A percentile compares a stretch with the other conserved stretches of the same genome.
Conservation (phyloP, 2,797 vertebrate species). For the Gymnocypris eckloni region DNA sequence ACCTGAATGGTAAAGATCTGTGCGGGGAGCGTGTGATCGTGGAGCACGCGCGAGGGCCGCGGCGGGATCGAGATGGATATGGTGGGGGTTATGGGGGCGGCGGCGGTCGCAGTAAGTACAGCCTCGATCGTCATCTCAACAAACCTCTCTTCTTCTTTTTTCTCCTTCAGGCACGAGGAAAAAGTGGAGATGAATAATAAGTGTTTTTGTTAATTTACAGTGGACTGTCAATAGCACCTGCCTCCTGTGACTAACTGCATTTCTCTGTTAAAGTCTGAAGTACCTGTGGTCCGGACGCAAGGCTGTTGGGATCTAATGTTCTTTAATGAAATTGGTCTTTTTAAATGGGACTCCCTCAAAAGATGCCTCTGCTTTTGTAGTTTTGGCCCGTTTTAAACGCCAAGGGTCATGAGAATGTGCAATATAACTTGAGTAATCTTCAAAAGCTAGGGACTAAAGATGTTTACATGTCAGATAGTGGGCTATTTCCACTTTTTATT, state of each 20-base stretch:
- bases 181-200: background rate
- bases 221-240: background rate
- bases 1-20: constrained; percentile 87
- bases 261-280: constrained; percentile 34
- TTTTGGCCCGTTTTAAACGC: constrained; percentile 36
- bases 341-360: constrained; percentile 18
- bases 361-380: constrained; percentile 23
- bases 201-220: constrained; percentile 13
- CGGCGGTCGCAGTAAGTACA: constrained; percentile 81
- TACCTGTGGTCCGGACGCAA: background rate
- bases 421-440: constrained; percentile 33
- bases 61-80: constrained; percentile 78
- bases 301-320: background rate
- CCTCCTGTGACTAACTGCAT: constrained; percentile 19
- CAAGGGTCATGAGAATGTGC: constrained; percentile 29
- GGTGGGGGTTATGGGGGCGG: constrained; percentile 62
- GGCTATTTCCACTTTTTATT: constrained; percentile 5
- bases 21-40: constrained; percentile 87
- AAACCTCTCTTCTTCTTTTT: background rate
- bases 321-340: constrained; percentile 2
- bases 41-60: constrained; percentile 86
- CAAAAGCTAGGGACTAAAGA: constrained; percentile 38
- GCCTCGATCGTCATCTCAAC: background rate
- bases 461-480: constrained; percentile 57
- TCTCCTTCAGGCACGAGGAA: constrained; percentile 12